Percentiles rank a stretch among this genome's conserved stretches.
Conservation (phyloP, 1,140 invertebrate species). For the Heterodera schachtii region DNA sequence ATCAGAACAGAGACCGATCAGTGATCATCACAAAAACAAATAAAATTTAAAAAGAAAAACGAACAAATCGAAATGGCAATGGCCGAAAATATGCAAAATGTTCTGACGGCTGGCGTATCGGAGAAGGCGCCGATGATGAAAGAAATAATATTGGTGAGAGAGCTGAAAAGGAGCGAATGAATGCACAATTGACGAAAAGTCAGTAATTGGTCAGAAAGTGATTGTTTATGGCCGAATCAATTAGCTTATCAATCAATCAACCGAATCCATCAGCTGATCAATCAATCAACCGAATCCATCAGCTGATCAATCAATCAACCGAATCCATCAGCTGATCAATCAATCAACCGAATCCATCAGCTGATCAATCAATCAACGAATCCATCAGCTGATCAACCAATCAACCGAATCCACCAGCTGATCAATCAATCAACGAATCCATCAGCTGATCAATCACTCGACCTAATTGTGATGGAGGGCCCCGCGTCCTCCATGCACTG, state of each 20-base stretch:
- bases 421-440: not conserved
- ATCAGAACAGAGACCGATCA: no score
- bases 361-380: not conserved
- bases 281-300: not conserved
- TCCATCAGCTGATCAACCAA: no score
- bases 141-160: constrained; percentile 91
- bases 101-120: constrained; percentile 84
- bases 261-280: not conserved
- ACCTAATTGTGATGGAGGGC: constrained; percentile 94
- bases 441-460: not conserved
- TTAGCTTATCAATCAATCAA: no score
- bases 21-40: constrained; percentile 68
- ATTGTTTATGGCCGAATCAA: no score
- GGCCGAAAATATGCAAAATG: constrained; percentile 83
- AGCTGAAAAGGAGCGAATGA: constrained; percentile 38
- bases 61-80: constrained; percentile 83
- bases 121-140: constrained; percentile 90
- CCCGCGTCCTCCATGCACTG: constrained; percentile 86
- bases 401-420: not conserved
- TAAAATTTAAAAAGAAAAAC: not conserved
- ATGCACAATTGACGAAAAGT: no score
- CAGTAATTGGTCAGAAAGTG: no score
- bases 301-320: constrained; percentile 68
- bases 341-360: not conserved
- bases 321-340: constrained; percentile 1